phyloP scores from a whole-genome alignment of 2,113 vertebrate species.

The Nyctereutes procyonoides region DNA sequence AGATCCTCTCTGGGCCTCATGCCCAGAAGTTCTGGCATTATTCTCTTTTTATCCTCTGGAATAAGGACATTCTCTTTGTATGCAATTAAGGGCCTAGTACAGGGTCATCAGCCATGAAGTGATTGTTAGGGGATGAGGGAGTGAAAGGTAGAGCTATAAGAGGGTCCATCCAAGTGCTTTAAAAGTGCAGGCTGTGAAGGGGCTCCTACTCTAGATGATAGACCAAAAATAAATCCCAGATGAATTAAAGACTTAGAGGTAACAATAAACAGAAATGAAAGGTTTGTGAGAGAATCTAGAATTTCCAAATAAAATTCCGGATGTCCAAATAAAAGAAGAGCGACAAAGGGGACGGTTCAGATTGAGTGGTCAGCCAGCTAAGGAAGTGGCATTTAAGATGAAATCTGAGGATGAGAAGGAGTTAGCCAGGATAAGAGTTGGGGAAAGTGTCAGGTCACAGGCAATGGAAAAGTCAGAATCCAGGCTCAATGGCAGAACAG shows the following conservation, averaged over 20 bases:
- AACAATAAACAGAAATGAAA: conserved; percentile 11
- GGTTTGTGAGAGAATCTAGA: not conserved
- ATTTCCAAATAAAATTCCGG: not conserved
- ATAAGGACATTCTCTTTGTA: not conserved
- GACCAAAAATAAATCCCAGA: not conserved
- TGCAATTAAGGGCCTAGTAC: not conserved
- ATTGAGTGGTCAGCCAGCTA: not conserved
- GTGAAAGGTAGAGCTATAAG: not conserved
- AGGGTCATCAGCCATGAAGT: not conserved
- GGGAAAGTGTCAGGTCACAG: not conserved
- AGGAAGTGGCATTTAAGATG: not conserved
- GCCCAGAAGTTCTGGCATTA: not conserved
- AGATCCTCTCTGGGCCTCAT: not conserved
- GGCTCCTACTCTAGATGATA: not conserved
- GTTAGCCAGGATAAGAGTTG: not conserved
- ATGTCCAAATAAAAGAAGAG: not conserved
- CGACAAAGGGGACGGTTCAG: not conserved
- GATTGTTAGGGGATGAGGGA: not conserved
- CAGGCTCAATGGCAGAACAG: not conserved
- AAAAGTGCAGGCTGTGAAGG: not conserved
- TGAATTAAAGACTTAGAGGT: not conserved
- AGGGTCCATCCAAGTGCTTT: not conserved
- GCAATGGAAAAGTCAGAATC: conserved; percentile 10
- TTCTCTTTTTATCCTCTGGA: not conserved
- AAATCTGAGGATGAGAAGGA: not conserved